Conservation (phyloP, 1,140 invertebrate species). For the Papilio helenus region DNA sequence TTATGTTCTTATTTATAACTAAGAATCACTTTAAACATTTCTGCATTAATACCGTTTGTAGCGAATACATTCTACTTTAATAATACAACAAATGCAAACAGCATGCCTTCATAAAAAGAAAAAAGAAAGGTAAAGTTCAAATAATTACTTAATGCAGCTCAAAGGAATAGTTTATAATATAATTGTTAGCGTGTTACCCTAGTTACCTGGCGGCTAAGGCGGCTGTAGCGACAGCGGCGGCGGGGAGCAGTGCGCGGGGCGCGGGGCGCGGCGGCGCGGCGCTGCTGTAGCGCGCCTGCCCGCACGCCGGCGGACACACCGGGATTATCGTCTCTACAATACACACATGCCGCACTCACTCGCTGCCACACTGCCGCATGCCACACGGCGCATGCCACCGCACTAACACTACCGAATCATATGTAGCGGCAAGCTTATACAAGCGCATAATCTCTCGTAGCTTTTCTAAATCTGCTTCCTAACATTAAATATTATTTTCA, state of each 20-base stretch:
- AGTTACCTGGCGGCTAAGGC: slow-evolving; percentile 55
- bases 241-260: slow-evolving; percentile 54
- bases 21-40: too few relatives aligned
- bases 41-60: background rate
- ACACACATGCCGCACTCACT: slow-evolving; percentile 35
- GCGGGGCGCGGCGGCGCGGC: slow-evolving; percentile 65
- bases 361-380: background rate
- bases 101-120: slow-evolving; percentile 28
- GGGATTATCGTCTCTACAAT: slow-evolving; percentile 93
- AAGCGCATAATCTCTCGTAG: too few relatives aligned
- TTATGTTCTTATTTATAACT: background rate
- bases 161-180: too few relatives aligned
- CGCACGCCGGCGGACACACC: slow-evolving; percentile 96
- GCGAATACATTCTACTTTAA: background rate
- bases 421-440: background rate
- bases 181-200: too few relatives aligned
- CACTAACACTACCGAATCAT: background rate
- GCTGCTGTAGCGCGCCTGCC: slow-evolving; percentile 86
- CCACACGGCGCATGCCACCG: slow-evolving; percentile 18
- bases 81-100: slow-evolving; percentile 11
- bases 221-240: slow-evolving; percentile 64
- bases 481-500: background rate
- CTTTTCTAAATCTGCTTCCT: background rate
- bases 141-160: slow-evolving; percentile 17
- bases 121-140: slow-evolving; percentile 30